Evolutionary conservation across 2,888 invertebrate species (phyloP), one percentile per base, ranked within the genome.

Genomic region (Liposcelis brunnea): DNA sequence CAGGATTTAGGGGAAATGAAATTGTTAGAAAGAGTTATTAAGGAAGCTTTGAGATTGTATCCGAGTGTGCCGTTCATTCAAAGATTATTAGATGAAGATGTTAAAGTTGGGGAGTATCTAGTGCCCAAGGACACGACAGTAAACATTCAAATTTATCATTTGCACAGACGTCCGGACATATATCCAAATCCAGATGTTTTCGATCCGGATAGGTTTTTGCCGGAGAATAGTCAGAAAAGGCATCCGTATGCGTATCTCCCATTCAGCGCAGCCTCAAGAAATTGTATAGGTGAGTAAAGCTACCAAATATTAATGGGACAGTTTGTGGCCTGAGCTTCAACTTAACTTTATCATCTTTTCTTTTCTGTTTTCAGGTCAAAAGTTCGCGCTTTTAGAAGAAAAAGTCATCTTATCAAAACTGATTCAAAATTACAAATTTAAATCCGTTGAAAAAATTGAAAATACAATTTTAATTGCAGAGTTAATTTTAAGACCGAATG

Each of bases 31-130:
- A 59, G 69, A 51, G 70, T 72, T 1, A 65, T 74, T 12, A 74
- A 73, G 53, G 74, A 74, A 56, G 66, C 70, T 0, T 61, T 74
- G 61, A 60, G 74, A 33, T 50, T 74, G 6, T 74, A 71, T 53
- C 70, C 73, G 1, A 65, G 70, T 1, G 72, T 65, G 1, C 69
- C 71, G 2, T 55, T 71, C 21, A 61, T 72, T 37, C 68, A 62
- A 1, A 61, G 74, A 46, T 55, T 62, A 47, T 60, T 70, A 2
- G 55, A 56, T 1, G 64, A 64, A 33, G 70, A 71, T 52, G 52
- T 70, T 1, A 59, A 68, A 52, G 59, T 72, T 69, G 69, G 64
- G 3, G 61, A 61, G n/a, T 60, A 62, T 49, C 62, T 62, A 1
- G 8, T 70, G 10, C 70, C 70, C 2, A 62, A 6, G 26, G 26